Percentiles rank a stretch among this genome's conserved stretches.
Conservation (phyloP, 2,888 invertebrate genomes). For the Nymphalis polychloros region DNA sequence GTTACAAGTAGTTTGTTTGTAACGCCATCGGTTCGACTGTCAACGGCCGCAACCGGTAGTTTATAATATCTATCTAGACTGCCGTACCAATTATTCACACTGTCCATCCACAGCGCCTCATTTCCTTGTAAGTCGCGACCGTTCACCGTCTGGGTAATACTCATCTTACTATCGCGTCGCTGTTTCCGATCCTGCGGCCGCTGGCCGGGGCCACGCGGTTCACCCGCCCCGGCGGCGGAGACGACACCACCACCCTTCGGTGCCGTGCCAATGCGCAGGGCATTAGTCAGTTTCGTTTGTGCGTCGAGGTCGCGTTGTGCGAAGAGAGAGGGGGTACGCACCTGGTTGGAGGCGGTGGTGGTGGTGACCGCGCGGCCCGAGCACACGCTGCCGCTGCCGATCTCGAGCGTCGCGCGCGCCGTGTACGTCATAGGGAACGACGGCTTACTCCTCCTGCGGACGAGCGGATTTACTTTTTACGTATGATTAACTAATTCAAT, state of each 20-base stretch:
- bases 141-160: neutral
- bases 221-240: slow-evolving; percentile 17
- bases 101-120: slow-evolving; percentile 39
- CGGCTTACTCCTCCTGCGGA: slow-evolving; percentile 73
- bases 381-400: slow-evolving; percentile 76
- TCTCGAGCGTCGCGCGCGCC: slow-evolving; percentile 78
- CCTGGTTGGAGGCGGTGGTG: slow-evolving; percentile 79
- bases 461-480: neutral
- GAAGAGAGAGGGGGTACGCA: slow-evolving; percentile 58
- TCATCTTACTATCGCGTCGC: too few relatives aligned
- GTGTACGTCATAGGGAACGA: slow-evolving; percentile 78
- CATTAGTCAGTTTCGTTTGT: slow-evolving; percentile 20
- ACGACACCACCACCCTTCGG: slow-evolving; percentile 23
- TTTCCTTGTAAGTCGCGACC: neutral
- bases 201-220: slow-evolving; percentile 29
- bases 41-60: neutral
- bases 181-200: neutral
- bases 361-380: slow-evolving; percentile 79
- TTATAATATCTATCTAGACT: slow-evolving; percentile 45
- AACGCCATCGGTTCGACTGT: neutral
- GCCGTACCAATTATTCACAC: slow-evolving; percentile 53
- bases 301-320: slow-evolving; percentile 27
- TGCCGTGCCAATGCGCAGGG: slow-evolving; percentile 9
- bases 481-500: too few relatives aligned
- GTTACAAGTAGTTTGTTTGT: neutral